Base-by-base conservation (phyloP, 2,113 vertebrate genomes). In the Fukomys damarensis region DNA sequence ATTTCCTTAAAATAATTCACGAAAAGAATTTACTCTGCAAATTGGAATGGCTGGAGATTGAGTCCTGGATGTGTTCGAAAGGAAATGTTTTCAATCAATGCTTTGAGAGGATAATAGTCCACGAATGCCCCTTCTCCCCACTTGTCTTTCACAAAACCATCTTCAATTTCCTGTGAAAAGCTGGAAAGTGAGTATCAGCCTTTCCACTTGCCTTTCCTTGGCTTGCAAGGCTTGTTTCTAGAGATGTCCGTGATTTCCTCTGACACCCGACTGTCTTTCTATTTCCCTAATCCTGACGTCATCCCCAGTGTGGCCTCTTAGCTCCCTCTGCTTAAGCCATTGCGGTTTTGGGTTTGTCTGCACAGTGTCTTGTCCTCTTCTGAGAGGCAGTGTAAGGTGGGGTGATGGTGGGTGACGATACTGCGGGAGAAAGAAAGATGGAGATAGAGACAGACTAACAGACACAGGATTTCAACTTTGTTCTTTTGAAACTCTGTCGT, bases 191-290 rank as follows among this genome's bases (percentile, higher is more conserved):
- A 97, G 97, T 92, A 97, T 93, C 85, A 92, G 91, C 93, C 92
- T 94, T 91, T 93, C 97, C 90, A 84, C 97, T 95, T 91, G 94
- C 97, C 96, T 97, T 98, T 77, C 91, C 91, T 97, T 97, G 97
- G 95, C 96, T 95, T 65, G 85, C n/a, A 82, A 46, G 6, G 0
- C 86, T 94, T 58, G 79, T 97, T 97, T 94, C 91, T 92, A 97
- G 95, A 97, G 96, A 94, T 91, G 87, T 68, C 77, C 96, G 81
- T 95, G 94, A 96, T 96, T 96, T 54, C 59, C 84, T 95, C 76
- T 97, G 96, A 97, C 96, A 96, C 85, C 80, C 76, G 92, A 90
- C 92, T 97, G 93, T 97, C 97, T 96, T 94, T 89, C 93, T 95
- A 56, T 92, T 94, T 92, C 84, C 89, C 87, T 94, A 96, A 97